Conservation (phyloP, 2,113 vertebrate genomes). For the Mustelus asterias region DNA sequence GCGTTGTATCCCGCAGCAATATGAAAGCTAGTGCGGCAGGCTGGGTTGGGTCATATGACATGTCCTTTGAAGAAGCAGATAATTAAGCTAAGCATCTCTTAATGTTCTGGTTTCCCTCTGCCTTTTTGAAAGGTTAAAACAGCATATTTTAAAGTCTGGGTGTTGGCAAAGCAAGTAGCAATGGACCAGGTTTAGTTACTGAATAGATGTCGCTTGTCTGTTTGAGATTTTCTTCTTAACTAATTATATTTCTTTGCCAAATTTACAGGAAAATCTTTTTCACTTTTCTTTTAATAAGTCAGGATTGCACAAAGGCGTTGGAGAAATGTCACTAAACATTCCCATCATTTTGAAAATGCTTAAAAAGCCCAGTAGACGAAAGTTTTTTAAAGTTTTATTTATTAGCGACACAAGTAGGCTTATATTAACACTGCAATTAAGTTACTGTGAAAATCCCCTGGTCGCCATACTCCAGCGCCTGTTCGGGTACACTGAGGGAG, state of each 20-base stretch:
- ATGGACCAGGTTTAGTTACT: conserved; percentile 14
- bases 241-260: not conserved
- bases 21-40: conserved; percentile 51
- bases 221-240: not conserved
- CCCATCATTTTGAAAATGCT: not conserved
- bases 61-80: conserved; percentile 69
- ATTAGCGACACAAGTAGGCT: too few relatives aligned
- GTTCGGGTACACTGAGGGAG: too few relatives aligned
- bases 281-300: not conserved
- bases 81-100: conserved; percentile 73
- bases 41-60: conserved; percentile 51
- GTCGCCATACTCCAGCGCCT: too few relatives aligned
- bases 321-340: not conserved
- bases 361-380: too few relatives aligned
- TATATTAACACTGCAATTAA: too few relatives aligned
- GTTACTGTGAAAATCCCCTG: too few relatives aligned
- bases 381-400: too few relatives aligned
- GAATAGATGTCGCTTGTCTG: not conserved
- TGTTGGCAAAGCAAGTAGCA: conserved; percentile 48
- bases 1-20: conserved; percentile 52
- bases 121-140: conserved; percentile 77
- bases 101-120: conserved; percentile 61
- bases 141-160: conserved; percentile 61
- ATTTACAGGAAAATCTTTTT: not conserved
- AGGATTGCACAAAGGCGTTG: conserved; percentile 11